Evolutionary conservation across 2,888 invertebrate genomes (phyloP), one percentile per base, ranked within the genome.

Genomic region (Caprella mutica): DNA sequence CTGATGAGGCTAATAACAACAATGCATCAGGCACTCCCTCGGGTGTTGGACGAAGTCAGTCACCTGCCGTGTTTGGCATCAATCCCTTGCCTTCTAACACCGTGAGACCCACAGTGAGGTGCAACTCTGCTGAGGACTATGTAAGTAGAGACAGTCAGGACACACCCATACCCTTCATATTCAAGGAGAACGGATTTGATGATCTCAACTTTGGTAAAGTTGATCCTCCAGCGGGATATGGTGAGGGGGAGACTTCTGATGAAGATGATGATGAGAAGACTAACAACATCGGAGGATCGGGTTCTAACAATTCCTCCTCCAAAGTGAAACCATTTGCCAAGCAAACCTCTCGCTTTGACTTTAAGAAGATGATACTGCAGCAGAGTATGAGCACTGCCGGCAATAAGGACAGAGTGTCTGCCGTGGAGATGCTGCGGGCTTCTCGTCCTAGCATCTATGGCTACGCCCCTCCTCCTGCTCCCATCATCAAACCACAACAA

Each of bases 401-500:
- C 33, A 58, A 60, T 14, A 60, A 56, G 17, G 66, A 51, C 48
- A 58, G 68, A 23, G 66, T 65, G 9, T 68, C 68, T 27, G 69
- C 69, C 6, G 66, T 67, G 8, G 68, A 69, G 52, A 56, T 68
- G 60, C 58, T 69, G 8, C 67, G 65, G 46, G 65, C 66, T 5
- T 62, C 64, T 40, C 58, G 59, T 23, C 62, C 62, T 19, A 52
- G 55, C 24, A 55, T 57, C 51, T 55, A 55, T 46, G 56, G 57
- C 46, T 61, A 61, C 53, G 53, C 60, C 9, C 60, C 59, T 17
- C 58, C 65, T 39, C 62, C 65, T 27, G 52, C 58, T 40, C 55
- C 65, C 14, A 59, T 59, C 84, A 52, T 80, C 81, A 72, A 79
- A 81, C 67, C 80, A 79, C 68, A 55, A 42, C 53, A 57, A 57